phyloP scores from a whole-genome alignment of 2,888 invertebrate genomes.

The Aleiodes testaceus region DNA sequence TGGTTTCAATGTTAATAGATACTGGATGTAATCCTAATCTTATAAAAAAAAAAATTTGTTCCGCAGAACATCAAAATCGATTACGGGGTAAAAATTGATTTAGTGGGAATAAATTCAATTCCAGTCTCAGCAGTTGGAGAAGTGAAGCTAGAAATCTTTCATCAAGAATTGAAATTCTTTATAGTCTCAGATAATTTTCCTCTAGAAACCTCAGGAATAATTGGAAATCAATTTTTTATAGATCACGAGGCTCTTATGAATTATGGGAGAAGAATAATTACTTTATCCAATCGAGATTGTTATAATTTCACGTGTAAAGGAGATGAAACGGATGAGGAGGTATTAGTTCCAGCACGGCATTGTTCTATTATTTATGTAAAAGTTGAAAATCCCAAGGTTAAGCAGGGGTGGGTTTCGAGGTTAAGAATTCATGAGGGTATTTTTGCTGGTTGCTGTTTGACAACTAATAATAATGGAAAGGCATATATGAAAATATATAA shows the following conservation, averaged over 20 bases:
- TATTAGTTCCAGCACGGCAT: background rate
- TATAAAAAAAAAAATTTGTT: constrained; percentile 33
- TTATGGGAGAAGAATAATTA: constrained; percentile 30
- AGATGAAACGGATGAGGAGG: background rate
- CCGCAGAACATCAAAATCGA: background rate
- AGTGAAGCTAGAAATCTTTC: constrained; percentile 23
- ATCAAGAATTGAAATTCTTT: constrained; percentile 32
- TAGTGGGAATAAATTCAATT: constrained; percentile 40
- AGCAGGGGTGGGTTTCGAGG: constrained; percentile 5
- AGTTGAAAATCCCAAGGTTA: constrained; percentile 5
- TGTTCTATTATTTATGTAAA: background rate
- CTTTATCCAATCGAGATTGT: background rate
- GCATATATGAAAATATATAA: background rate
- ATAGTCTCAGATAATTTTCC: constrained; percentile 42
- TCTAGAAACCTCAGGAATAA: constrained; percentile 40
- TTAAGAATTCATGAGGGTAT: background rate
- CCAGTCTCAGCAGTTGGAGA: constrained; percentile 33
- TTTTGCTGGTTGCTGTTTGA: background rate
- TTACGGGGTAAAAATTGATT: constrained; percentile 20
- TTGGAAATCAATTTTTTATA: constrained; percentile 43
- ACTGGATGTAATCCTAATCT: constrained; percentile 44
- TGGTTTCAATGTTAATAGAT: constrained; percentile 39
- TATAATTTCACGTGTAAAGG: background rate
- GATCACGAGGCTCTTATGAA: constrained; percentile 31
- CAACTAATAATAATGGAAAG: background rate